These are phyloP conservation scores for Lacanobia wlatinum DNA, from an alignment of 2,888 invertebrate genomes.

Conservation along the genomic window DNA sequence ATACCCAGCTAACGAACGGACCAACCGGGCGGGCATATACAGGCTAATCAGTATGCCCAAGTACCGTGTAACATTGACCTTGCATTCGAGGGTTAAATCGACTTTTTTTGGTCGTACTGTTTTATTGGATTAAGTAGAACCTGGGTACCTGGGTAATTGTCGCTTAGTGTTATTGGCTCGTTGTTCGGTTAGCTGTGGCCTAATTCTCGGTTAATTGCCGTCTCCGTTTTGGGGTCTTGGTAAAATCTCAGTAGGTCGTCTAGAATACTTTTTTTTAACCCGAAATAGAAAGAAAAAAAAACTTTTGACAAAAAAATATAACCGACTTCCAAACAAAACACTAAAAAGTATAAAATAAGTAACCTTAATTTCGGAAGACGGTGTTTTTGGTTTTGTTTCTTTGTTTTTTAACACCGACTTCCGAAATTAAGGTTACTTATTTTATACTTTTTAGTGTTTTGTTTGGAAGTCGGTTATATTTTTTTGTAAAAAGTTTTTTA, in stretches of 20 bases:
- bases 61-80: constrained; percentile 50
- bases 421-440: too few relatives aligned
- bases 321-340: too few relatives aligned
- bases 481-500: too few relatives aligned
- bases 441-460: too few relatives aligned
- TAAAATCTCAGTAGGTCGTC: background rate
- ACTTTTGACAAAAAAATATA: too few relatives aligned
- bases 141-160: constrained; percentile 41
- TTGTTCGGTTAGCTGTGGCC: constrained; percentile 9
- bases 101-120: constrained; percentile 43
- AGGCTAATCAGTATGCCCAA: constrained; percentile 63
- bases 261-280: background rate
- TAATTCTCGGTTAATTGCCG: constrained; percentile 5
- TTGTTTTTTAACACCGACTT: too few relatives aligned
- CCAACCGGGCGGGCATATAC: constrained; percentile 45
- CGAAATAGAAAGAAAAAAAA: too few relatives aligned
- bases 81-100: constrained; percentile 32
- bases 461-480: too few relatives aligned
- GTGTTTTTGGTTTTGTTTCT: too few relatives aligned
- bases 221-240: background rate
- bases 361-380: too few relatives aligned
- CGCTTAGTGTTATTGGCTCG: constrained; percentile 39
- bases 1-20: constrained; percentile 74
- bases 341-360: too few relatives aligned
- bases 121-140: constrained; percentile 36